phyloP scores from a whole-genome alignment of 2,113 vertebrate species.

The Hydrochoerus hydrochaeris region DNA sequence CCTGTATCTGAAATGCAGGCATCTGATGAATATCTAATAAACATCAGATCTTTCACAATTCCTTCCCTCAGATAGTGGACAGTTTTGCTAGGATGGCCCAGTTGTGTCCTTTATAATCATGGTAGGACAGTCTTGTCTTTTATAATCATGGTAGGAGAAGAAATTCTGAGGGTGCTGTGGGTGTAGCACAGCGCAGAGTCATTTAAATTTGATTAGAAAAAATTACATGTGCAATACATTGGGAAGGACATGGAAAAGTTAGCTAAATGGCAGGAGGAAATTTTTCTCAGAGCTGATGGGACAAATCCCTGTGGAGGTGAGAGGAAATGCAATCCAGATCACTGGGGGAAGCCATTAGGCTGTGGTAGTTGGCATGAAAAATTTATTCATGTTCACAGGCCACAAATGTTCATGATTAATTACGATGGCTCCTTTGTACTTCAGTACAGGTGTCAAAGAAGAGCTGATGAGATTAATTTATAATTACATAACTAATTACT shows the following conservation, averaged over 20 bases:
- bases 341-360: neutral
- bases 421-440: neutral
- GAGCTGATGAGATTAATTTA: slow-evolving; percentile 43
- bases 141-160: neutral
- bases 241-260: neutral
- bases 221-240: neutral
- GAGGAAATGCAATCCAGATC: neutral
- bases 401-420: neutral
- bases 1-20: neutral
- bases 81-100: neutral
- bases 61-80: neutral
- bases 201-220: neutral
- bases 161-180: neutral
- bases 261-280: neutral
- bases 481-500: neutral
- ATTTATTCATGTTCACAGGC: neutral
- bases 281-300: neutral
- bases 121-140: too few relatives aligned
- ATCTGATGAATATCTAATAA: neutral
- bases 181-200: neutral
- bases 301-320: neutral
- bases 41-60: neutral
- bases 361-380: neutral
- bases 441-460: slow-evolving; percentile 48
- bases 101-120: neutral